Percentiles rank a stretch among this genome's conserved stretches.
phyloP scores from a whole-genome alignment of 2,797 vertebrate genomes.

The Novumbra hubbsi region DNA sequence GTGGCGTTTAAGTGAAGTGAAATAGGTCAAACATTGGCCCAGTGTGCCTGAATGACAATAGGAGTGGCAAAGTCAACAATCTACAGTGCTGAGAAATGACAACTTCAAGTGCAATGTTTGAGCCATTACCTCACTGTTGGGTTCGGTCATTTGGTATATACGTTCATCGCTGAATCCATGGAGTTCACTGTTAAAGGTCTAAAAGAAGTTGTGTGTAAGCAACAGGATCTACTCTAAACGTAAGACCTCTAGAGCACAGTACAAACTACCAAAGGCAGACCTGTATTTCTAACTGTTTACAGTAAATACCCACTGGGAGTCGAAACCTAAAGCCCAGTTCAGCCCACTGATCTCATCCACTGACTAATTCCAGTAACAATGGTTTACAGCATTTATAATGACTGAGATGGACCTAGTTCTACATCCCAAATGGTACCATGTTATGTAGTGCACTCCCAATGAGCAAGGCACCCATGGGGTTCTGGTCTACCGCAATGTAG shows the following conservation, averaged over 20 bases:
- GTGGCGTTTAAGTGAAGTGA: too few relatives aligned
- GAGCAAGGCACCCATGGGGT: background rate
- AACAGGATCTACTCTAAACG: background rate
- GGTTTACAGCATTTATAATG: background rate
- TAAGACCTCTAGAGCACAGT: background rate
- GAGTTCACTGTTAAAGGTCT: background rate
- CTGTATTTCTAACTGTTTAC: background rate
- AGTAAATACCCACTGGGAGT: conserved; percentile 1
- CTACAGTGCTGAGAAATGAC: background rate
- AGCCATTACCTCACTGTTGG: background rate
- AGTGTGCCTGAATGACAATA: background rate
- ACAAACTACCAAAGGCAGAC: background rate
- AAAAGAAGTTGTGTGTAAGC: background rate
- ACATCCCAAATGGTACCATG: background rate
- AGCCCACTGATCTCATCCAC: conserved; percentile 10
- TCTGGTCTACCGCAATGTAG: background rate
- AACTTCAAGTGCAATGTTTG: background rate
- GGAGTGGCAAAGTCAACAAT: background rate
- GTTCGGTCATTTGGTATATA: background rate
- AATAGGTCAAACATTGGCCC: background rate
- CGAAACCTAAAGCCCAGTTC: background rate
- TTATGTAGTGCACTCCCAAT: background rate
- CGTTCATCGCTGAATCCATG: background rate
- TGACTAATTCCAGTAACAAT: background rate
- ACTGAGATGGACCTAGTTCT: background rate